Evolutionary conservation across 2,113 vertebrate genomes (phyloP), one percentile per base, ranked within the genome.

Genomic region (Nothoprocta pentlandii): DNA sequence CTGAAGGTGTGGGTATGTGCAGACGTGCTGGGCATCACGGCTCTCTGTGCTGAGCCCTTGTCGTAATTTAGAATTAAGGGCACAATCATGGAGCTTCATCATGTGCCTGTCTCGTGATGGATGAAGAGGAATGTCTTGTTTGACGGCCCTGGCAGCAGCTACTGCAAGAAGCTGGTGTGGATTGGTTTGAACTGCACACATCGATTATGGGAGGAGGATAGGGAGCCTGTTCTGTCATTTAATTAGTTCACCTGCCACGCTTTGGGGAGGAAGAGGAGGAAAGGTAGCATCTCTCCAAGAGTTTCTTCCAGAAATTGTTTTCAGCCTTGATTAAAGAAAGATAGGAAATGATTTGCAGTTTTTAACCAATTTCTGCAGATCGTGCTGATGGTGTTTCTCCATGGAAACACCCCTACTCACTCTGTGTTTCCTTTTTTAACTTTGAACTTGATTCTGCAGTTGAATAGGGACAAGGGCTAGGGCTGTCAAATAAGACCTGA

Each of bases 231-330:
- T 91, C 79, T 84, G 34, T 93, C 78, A 42, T 21, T 86, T 78
- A 82, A 42, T 42, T 80, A 8, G 36, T 67, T 34, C 53, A n/a
- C 39, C 58, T 77, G 54, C 51, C 80, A n/a, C 68, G 21, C 51
- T 76, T 53, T 47, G 75, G 47, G 36, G 47, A 80, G 51, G 12
- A 82, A 90, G 39, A 70, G 15, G 26, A 81, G 64, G 80, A 81
- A 30, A 32, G 51, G 10, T 44, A 30, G 14, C 87, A 61, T 74
- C 49, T 32, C 32, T 70, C 39, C 26, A 89, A 68, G 46, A 56
- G 71, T 94, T 79, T 49, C 8, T 82, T 90, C 68, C 42, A 91
- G 81, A 82, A 92, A 67, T 51, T 77, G 13, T 85, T 87, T 86
- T 69, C 64, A 75, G 16, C 28, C 26, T 80, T 41, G 9, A 32